Conservation (phyloP, 2,888 invertebrate genomes). For the Sussaba pulchella region DNA sequence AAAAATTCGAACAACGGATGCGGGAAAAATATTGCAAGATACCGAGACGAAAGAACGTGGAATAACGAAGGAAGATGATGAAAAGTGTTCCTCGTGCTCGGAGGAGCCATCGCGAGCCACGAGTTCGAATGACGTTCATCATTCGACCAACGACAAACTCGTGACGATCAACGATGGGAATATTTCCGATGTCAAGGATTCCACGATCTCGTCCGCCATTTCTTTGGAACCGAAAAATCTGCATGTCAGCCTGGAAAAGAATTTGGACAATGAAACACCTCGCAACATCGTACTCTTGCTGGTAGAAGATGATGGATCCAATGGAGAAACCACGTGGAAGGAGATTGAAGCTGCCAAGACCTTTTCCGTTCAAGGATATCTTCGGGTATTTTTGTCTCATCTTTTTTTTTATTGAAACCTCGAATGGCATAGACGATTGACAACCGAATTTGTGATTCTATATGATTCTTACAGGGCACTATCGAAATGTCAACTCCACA, state of each 20-base stretch:
- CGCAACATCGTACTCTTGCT: constrained; percentile 73
- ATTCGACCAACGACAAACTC: background rate
- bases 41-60: constrained; percentile 47
- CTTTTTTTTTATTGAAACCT: background rate
- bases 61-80: background rate
- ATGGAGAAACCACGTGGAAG: constrained; percentile 40
- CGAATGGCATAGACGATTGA: background rate
- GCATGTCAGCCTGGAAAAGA: constrained; percentile 19
- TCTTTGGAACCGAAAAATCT: constrained; percentile 1
- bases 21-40: constrained; percentile 63
- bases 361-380: constrained; percentile 70
- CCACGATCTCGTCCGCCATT: background rate
- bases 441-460: background rate
- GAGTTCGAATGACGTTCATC: constrained; percentile 45
- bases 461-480: constrained; percentile 23
- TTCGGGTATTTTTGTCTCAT: constrained; percentile 68
- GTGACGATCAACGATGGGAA: constrained; percentile 5
- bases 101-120: constrained; percentile 58
- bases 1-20: constrained; percentile 57
- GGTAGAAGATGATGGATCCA: constrained; percentile 60
- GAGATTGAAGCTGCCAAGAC: constrained; percentile 39
- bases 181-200: background rate
- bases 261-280: constrained; percentile 23
- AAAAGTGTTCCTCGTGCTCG: constrained; percentile 44
- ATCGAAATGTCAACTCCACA: constrained; percentile 16